Base-by-base conservation (phyloP, 2,888 invertebrate genomes). In the Hypolimnas misippus region DNA sequence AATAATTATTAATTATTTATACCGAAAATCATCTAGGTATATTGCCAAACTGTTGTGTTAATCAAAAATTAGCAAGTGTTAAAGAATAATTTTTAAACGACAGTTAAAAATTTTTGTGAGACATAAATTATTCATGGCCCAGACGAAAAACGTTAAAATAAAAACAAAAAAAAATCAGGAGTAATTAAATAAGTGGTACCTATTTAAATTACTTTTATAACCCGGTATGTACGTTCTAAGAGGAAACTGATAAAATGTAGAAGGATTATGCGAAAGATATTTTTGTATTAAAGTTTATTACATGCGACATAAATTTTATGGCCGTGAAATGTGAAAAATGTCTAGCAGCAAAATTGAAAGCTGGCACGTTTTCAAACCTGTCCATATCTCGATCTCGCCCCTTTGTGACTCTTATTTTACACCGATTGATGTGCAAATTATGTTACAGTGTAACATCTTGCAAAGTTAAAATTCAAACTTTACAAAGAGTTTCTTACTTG, bases 281-380 rank as follows among this genome's bases (percentile, higher is more conserved):
- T 85, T 85, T 77, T 72, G 72, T 73, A 66, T 57, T 62, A 61
- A 75, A 72, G 71, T 78, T 84, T 81, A 81, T 83, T 76, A 71
- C 73, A 71, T 57, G 73, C 68, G 75, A 82, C 78, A 83, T 80
- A 76, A 77, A 83, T 82, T 84, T 83, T 83, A 83, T 82, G 75
- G 73, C 79, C 79, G 78, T 81, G 81, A 85, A 84, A 83, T 80
- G 73, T 77, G 68, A 84, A 86, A 84, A 84, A 83, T 79, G 72
- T 78, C 72, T 74, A 75, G 31, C 74, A 73, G 73, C 75, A 79
- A 81, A 79, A 79, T 77, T 77, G 10, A 50, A 16, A 59, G 75
- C 77, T 89, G 90, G 90, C 89, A 89, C 71, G 66, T 63, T 72
- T 77, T 86, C 89, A 90, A 89, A 79, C 70, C 68, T 78, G 78